Percentiles rank a stretch among this genome's conserved stretches.
Conservation (phyloP, 1,140 invertebrate genomes). For the Dendrolimus punctatus region DNA sequence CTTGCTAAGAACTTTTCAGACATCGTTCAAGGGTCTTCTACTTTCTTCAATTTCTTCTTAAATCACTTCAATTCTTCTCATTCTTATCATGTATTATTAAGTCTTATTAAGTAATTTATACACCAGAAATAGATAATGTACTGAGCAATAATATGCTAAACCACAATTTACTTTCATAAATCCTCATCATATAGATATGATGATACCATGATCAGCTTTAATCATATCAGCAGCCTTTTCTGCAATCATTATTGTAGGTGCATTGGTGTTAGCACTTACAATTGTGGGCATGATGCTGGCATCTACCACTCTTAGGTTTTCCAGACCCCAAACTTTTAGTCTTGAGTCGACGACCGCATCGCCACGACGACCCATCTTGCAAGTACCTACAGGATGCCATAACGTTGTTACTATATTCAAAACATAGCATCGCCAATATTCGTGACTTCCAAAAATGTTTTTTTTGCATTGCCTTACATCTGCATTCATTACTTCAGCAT, state of each 20-base stretch:
- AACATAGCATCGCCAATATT: slow-evolving; percentile 76
- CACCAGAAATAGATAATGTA: too few species aligned
- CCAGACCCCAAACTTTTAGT: slow-evolving; percentile 67
- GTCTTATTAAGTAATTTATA: too few species aligned
- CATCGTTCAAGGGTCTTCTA: too few species aligned
- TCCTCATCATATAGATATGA: not conserved
- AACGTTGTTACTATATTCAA: slow-evolving; percentile 38
- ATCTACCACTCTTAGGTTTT: slow-evolving; percentile 48
- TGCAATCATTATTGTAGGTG: slow-evolving; percentile 74
- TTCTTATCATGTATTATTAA: too few species aligned
- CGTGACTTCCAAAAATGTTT: slow-evolving; percentile 74
- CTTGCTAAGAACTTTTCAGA: too few species aligned
- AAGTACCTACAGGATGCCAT: slow-evolving; percentile 67
- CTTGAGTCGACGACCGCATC: slow-evolving; percentile 72
- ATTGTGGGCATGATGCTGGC: slow-evolving; percentile 48
- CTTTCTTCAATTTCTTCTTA: too few species aligned
- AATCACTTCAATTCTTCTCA: too few species aligned
- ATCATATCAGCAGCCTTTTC: slow-evolving; percentile 80
- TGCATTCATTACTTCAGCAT: slow-evolving; percentile 55
- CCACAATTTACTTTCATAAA: too few species aligned
- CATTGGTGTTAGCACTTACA: slow-evolving; percentile 44
- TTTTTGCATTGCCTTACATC: slow-evolving; percentile 63
- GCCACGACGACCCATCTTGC: slow-evolving; percentile 74
- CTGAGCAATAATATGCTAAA: too few species aligned
- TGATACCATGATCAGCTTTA: slow-evolving; percentile 45